Base-by-base conservation (phyloP, 1,140 invertebrate species). In the Trissolcus basalis region DNA sequence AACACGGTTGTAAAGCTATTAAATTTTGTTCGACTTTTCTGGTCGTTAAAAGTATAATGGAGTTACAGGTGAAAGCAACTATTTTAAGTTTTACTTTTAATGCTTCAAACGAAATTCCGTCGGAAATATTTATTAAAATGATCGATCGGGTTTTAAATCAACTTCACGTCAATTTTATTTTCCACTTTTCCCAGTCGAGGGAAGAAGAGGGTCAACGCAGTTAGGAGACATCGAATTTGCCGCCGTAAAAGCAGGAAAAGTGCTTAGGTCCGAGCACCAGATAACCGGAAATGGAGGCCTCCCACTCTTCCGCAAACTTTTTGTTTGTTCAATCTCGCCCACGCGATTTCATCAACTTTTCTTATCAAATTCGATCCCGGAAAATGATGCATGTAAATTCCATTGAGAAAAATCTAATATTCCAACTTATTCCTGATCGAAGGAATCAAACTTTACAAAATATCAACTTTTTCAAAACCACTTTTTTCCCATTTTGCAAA, bases 71-170 rank as follows among this genome's bases (percentile, higher is more conserved):
- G 19, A 19, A 4, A 44, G 44, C 43, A 58, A 67, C 13, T 0
- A 32, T 33, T 36, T 58, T 67, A 27, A 27, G 19, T 27, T 16
- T 45, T 8, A 19, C 49, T 60, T 69, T 70, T 63, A 50, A 70
- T 56, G 16, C 14, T 14, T 14, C 44, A 61, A 61, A 63, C 32
- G 54, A 41, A 32, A 6, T 71, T 64, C 50, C 27, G 7, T 15
- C n/a, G 16, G 39, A 58, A 58, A 64, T 63, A 71, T 71, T 71
- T 58, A 64, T 63, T 58, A 58, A 71, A 71, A 58, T 63, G 53
- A 71, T 71, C 47, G 47, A 71, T 71, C 59, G 41, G 16, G 16
- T 49, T 58, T 58, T 47, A 36, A 16, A 58, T 71, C 58, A 35
- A 71, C 47, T 51, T 58, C 58, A 13, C 50, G 53, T 45, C 59